Percentiles rank a stretch among this genome's conserved stretches.
phyloP scores from a whole-genome alignment of 2,113 vertebrate genomes.

The Saimiri boliviensis region DNA sequence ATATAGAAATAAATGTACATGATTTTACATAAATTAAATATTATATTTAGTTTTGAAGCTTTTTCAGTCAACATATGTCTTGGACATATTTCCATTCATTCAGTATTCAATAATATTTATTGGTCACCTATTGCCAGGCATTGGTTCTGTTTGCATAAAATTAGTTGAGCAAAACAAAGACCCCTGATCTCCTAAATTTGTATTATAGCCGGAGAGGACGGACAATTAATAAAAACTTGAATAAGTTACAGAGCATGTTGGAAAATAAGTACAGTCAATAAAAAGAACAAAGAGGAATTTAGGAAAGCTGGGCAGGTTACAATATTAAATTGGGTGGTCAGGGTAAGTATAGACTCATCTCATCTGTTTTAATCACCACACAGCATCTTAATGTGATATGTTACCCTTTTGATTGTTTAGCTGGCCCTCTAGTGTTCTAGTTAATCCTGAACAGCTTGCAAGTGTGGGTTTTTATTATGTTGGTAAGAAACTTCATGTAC shows the following conservation, averaged over 20 bases:
- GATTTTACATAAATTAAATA: not conserved
- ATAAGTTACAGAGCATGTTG: not conserved
- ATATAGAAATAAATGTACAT: not conserved
- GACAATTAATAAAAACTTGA: not conserved
- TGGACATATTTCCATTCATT: not conserved
- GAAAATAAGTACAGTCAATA: not conserved
- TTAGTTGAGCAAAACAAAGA: not conserved
- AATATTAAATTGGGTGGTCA: not conserved
- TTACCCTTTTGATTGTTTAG: constrained; percentile 83
- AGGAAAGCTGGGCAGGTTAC: not conserved
- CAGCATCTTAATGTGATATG: not conserved
- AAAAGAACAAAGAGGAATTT: not conserved
- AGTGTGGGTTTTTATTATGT: constrained; percentile 97
- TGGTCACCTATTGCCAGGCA: not conserved
- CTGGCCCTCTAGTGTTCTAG: constrained; percentile 93
- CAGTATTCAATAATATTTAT: not conserved
- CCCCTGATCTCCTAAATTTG: not conserved
- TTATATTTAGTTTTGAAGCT: not conserved
- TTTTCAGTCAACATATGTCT: not conserved
- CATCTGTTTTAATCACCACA: not conserved
- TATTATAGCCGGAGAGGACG: not conserved
- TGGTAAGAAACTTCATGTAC: constrained; percentile 83
- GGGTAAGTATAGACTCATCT: not conserved
- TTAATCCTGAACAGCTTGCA: constrained; percentile 92
- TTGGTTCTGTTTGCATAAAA: not conserved